These are phyloP conservation scores for Anguilla megastoma DNA, from an alignment of 2,797 vertebrate genomes.

Conservation along the genomic window DNA sequence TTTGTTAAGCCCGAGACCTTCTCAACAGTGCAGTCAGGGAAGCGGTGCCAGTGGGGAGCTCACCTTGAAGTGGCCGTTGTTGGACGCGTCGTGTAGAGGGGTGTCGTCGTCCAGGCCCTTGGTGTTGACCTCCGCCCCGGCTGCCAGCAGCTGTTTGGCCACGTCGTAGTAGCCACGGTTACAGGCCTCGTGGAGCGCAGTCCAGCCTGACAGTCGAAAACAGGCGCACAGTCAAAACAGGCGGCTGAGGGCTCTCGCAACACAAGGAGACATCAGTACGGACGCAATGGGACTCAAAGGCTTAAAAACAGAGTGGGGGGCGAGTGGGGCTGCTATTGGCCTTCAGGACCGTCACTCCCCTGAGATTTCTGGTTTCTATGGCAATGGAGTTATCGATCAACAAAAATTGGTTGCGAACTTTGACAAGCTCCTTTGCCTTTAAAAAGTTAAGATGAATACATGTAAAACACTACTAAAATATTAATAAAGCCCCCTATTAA, in stretches of 20 bases:
- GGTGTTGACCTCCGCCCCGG: constrained; percentile 98
- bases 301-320: background rate
- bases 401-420: background rate
- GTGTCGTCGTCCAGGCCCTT: constrained; percentile 98
- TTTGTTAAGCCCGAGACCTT: background rate
- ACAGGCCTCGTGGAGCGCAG: constrained; percentile 96
- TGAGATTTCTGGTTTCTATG: background rate
- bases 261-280: background rate
- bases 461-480: background rate
- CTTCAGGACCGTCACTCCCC: background rate
- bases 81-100: constrained; percentile 95
- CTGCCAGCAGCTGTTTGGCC: constrained; percentile 97
- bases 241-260: background rate
- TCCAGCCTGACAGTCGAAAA: constrained; percentile 83
- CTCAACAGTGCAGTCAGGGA: background rate
- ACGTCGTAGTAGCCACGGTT: constrained; percentile 98
- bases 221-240: background rate
- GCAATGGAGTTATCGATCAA: background rate
- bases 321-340: background rate
- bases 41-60: constrained; percentile 29
- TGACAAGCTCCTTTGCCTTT: background rate
- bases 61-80: constrained; percentile 98
- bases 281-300: background rate
- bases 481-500: background rate
- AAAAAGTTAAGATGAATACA: background rate